These are phyloP conservation scores for Petrocephalus sullivani DNA, from an alignment of 2,797 vertebrate genomes.

Conservation along the genomic window DNA sequence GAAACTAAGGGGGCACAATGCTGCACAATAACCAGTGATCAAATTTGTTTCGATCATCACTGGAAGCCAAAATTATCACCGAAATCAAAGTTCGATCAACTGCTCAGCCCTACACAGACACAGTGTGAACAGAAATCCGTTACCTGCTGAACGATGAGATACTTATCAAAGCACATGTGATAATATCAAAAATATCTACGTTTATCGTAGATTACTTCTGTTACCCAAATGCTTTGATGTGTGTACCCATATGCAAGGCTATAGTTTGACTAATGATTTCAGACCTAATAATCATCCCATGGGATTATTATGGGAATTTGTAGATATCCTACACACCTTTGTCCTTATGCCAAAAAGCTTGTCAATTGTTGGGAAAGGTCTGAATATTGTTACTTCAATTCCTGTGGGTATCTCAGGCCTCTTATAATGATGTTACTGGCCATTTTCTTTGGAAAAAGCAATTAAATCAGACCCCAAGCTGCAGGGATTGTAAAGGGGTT, in stretches of 20 bases:
- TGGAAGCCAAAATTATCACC: background rate
- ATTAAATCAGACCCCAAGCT: background rate
- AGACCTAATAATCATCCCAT: background rate
- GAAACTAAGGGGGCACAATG: background rate
- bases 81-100: background rate
- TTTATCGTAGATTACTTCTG: background rate
- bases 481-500: background rate
- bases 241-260: background rate
- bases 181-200: background rate
- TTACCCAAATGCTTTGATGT: conserved; percentile 11
- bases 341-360: background rate
- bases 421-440: conserved; percentile 3
- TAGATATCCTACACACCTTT: background rate
- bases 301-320: background rate
- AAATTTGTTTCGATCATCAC: background rate
- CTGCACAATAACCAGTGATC: background rate
- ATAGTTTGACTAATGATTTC: background rate
- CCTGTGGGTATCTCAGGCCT: background rate
- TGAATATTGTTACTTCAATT: background rate
- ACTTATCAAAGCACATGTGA: background rate
- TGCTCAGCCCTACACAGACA: background rate
- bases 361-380: background rate
- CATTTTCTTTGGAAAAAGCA: background rate
- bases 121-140: background rate
- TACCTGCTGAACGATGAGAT: background rate